phyloP scores from a whole-genome alignment of 35 echinoderm and acorn worm species.

The Amphiura filiformis region DNA sequence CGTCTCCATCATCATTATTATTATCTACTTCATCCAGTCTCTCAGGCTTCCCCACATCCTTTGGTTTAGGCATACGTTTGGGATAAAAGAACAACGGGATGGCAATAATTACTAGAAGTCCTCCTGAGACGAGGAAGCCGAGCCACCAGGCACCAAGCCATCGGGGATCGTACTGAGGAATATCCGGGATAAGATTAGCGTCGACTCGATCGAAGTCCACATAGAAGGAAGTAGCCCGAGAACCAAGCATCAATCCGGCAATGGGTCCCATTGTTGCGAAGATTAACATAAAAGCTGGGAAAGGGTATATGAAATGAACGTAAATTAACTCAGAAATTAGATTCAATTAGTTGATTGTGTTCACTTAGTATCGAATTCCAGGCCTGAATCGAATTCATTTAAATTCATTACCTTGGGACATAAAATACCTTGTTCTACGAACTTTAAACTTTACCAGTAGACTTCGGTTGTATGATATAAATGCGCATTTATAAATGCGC shows the following conservation, averaged over 20 bases:
- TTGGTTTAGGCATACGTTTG: background rate
- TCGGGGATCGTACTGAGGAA: constrained; percentile 48
- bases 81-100: constrained; percentile 55
- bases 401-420: too few species aligned
- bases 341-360: too few species aligned
- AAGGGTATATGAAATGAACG: background rate
- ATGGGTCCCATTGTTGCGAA: background rate
- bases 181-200: constrained; percentile 20
- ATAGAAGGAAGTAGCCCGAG: background rate
- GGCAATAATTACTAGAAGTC: constrained; percentile 10
- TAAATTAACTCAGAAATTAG: too few species aligned
- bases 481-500: too few species aligned
- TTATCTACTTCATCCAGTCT: background rate
- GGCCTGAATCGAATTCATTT: too few species aligned
- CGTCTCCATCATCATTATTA: background rate
- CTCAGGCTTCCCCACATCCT: background rate
- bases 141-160: constrained; percentile 86
- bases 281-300: background rate
- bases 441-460: too few species aligned
- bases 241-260: background rate
- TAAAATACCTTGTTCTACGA: too few species aligned
- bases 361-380: too few species aligned
- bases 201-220: constrained; percentile 54
- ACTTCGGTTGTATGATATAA: too few species aligned
- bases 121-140: constrained; percentile 46